Percentiles rank a stretch among this genome's conserved stretches.
These are phyloP conservation scores for Pelvicachromis taeniatus DNA, from an alignment of 2,113 vertebrate genomes.

Conservation along the genomic window DNA sequence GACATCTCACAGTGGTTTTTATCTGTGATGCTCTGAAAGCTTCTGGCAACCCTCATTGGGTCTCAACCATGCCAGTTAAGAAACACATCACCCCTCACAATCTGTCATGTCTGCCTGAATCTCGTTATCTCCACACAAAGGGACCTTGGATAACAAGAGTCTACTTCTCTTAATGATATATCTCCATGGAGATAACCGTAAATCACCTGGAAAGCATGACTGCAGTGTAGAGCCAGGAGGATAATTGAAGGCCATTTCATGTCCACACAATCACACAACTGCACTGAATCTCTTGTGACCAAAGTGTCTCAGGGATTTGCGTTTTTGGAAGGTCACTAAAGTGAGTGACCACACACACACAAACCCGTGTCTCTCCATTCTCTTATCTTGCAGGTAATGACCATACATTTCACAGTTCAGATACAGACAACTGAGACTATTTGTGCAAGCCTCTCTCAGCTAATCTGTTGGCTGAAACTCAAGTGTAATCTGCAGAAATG, in stretches of 20 bases:
- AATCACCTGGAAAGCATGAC: constrained; percentile 81
- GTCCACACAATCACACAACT: constrained; percentile 17
- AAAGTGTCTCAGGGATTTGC: background rate
- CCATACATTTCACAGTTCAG: constrained; percentile 39
- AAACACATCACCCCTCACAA: constrained; percentile 31
- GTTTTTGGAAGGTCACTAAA: background rate
- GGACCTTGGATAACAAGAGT: constrained; percentile 81
- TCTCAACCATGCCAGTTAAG: constrained; percentile 9
- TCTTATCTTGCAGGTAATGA: constrained; percentile 17
- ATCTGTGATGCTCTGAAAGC: constrained; percentile 5
- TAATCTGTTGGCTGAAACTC: constrained; percentile 40
- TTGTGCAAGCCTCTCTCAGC: constrained; percentile 19
- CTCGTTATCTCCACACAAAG: constrained; percentile 92
- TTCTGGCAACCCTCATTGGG: background rate
- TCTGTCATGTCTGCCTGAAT: constrained; percentile 73
- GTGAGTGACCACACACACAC: background rate
- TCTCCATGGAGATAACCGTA: constrained; percentile 86
- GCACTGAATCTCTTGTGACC: constrained; percentile 16
- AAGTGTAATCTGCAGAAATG: constrained; percentile 42
- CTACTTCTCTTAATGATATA: constrained; percentile 70
- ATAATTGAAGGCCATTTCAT: constrained; percentile 57
- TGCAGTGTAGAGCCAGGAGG: constrained; percentile 50
- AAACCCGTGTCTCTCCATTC: background rate
- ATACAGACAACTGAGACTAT: constrained; percentile 54
- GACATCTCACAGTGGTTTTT: background rate